A percentile compares a stretch with the other conserved stretches of the same genome.
Evolutionary conservation across 2,113 vertebrate species (phyloP).

Genomic region (Heteronetta atricapilla): DNA sequence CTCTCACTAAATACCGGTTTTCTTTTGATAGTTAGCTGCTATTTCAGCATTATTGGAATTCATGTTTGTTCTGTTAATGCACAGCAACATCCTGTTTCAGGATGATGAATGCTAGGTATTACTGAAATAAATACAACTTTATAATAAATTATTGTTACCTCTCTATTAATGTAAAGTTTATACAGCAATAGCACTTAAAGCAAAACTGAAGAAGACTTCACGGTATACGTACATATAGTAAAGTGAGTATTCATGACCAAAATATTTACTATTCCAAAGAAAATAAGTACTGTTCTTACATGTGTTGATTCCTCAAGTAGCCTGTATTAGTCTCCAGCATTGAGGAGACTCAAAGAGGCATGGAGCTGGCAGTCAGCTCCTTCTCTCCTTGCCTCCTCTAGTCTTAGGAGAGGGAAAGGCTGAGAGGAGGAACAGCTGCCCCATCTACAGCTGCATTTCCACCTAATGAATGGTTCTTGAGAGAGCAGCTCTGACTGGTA

Average conservation of each 20-base stretch:
- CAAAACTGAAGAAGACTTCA: not conserved
- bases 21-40: not conserved
- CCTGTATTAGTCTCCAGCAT: not conserved
- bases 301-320: not conserved
- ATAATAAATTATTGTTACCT: not conserved
- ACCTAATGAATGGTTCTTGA: not conserved
- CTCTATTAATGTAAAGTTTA: not conserved
- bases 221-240: not conserved
- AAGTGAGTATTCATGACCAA: not conserved
- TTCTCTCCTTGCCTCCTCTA: not conserved
- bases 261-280: not conserved
- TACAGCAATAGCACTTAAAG: not conserved
- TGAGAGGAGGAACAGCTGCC: not conserved
- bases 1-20: not conserved
- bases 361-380: not conserved
- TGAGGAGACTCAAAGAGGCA: not conserved
- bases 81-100: not conserved
- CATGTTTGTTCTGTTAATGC: not conserved
- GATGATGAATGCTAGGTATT: not conserved
- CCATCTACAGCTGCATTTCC: not conserved
- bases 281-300: not conserved
- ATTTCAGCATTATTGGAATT: not conserved
- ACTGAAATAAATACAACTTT: not conserved
- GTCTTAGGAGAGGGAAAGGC: not conserved
- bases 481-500: not conserved